Evolutionary conservation across 2,888 invertebrate species (phyloP), one percentile per base, ranked within the genome.

Genomic region (Caenorhabditis panamensis): DNA sequence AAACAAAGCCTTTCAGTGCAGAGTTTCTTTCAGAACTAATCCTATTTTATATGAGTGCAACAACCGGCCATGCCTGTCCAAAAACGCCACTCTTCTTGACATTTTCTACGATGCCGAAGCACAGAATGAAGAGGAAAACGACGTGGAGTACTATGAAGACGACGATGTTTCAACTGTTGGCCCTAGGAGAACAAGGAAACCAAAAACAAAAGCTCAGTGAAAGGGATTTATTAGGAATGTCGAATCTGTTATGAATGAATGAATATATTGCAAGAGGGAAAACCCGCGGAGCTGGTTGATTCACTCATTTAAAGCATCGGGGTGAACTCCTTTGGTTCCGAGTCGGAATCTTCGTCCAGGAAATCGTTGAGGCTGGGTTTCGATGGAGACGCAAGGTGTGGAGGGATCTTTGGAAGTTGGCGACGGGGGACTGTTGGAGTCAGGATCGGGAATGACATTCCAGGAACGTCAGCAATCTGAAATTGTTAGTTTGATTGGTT

Each of bases 351-450:
- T 1, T 78, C 64, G 4, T 72, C 79, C 26, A 66, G 47, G 13
- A 79, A 79, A 49, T 79, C 79, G 28, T 62, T 63, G 61, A 73
- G 67, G 53, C 63, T 73, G 9, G 79, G 79, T 18, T 73, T 73
- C 6, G 76, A 76, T 5, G 87, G 87, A 1, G 87, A 86, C n/a
- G 83, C 79, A 41, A 87, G 71, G 78, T 87, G 87, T 1, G 82
- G 75, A 28, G 86, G 86, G 37, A 86, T 86, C 78, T 85, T 82
- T 16, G 87, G 87, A 20, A 87, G 80, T 67, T 87, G 86, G 31
- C 87, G 68, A 37, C 87, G 73, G 4, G 87, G 86, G 16, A 86
- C 80, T 9, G 85, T 81, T 24, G 87, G 87, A 2, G 87, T 85
- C 24, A 87, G 81, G 31, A 87, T 79, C 2, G 86, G 86, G 64